Evolutionary conservation across 2,113 vertebrate species (phyloP), one percentile per base, ranked within the genome.

Genomic region (Notiomystis cincta): DNA sequence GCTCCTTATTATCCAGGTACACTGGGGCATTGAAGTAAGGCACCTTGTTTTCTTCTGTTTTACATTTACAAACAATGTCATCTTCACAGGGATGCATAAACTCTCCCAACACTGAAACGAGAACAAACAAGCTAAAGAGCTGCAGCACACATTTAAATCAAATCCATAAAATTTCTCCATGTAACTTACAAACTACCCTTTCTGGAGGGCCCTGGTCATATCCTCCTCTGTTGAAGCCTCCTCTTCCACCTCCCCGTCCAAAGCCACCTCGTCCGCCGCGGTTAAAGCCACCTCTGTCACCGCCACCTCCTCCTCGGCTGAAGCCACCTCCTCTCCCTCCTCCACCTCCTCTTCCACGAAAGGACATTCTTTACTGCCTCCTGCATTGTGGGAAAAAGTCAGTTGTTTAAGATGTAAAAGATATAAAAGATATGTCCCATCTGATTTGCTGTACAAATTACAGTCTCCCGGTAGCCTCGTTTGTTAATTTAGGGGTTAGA

Each of bases 1-100:
- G 99, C 77, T 99, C 99, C 95, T 99, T 99, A 97, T 99, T 99
- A 94, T 99, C 99, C 98, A 99, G 96, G 85, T 99, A 99, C 45
- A 99, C 99, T 0, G 99, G 99, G 27, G 99, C 99, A 4, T 99
- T 99, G 97, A 99, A 99, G 94, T 99, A 99, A 70, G 99, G 99
- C 82, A 99, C 99, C 90, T 99, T 99, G 96, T 98, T 99, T 91
- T 99, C 99, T 50, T 99, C 98, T 22, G 99, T 99, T 66, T 98
- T 98, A 91, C 99, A 99, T 92, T 98, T 99, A 78, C 99, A 99
- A 82, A 99, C 99, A 22, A 99, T 95, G 58, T 99, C 99, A 95
- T 99, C 99, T 98, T 99, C 99, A 96, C 99, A 99, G 0, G 99
- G 99, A 89, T 99, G 99, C 98, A 99, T 92, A 88, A 99, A 99